Evolutionary conservation across 2,113 vertebrate genomes (phyloP), one percentile per base, ranked within the genome.

Genomic region (Gulo gulo): DNA sequence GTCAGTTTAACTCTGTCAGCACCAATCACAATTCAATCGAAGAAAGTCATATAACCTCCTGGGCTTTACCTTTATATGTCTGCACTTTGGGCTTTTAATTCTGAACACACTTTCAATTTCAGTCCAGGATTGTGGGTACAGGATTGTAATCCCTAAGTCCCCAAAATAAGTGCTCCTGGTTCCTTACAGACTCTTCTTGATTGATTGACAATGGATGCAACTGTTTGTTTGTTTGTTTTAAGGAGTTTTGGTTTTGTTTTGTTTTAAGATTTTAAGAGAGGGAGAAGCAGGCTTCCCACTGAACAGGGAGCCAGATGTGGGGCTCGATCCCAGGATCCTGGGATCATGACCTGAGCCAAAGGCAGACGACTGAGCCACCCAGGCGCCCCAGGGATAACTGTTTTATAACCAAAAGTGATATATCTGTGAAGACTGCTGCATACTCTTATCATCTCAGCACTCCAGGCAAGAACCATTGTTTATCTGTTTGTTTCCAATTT

Each of bases 371-470:
- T 61, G 59, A 61, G 59, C 59, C 59, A 61, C 23, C 59, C 59
- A 61, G 59, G 59, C 2, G 9, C 59, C 59, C 59, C 59, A 9
- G 59, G 23, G 23, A 24, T 52, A 59, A 94, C 18, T 74, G 79
- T 84, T 86, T 92, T 89, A 52, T 36, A 81, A 74, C 24, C 88
- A 94, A 94, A 97, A 84, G 65, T 93, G 16, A 47, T 34, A 24
- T 59, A 52, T 80, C 52, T 73, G 31, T 81, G 31, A 67, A 88
- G 82, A 59, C 20, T 85, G 47, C 61, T 91, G 50, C n/a, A 24
- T 18, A 47, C 3, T 47, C 1, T 86, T 52, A 87, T 55, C 71
- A 50, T 79, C 71, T 92, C 76, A 73, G 82, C 50, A 88, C 45
- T 89, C 45, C 34, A 74, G 80, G 84, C 39, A 94, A 88, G 10